Percentiles rank a stretch among this genome's conserved stretches.
Conservation (phyloP, 1,140 invertebrate genomes). For the Drosophila nannoptera region DNA sequence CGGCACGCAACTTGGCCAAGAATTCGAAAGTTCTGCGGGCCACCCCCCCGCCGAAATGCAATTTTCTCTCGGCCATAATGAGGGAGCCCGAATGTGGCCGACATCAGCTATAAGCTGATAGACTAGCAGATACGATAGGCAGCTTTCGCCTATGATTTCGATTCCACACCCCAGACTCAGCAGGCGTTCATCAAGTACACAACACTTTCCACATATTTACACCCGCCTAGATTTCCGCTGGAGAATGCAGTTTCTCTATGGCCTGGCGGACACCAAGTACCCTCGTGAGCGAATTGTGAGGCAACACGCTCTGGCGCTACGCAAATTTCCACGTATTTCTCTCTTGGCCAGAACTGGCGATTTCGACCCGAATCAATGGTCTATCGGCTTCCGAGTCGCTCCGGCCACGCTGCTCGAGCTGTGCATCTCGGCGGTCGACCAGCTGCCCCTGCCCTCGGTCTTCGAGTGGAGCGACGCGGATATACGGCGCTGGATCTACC, state of each 20-base stretch:
- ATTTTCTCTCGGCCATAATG: constrained; percentile 57
- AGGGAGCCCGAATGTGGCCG: constrained; percentile 65
- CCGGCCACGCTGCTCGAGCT: constrained; percentile 50
- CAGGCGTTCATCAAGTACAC: too few species aligned
- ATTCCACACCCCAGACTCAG: too few species aligned
- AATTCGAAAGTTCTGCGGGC: too few species aligned
- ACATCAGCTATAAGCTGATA: neutral
- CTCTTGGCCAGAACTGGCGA: too few species aligned
- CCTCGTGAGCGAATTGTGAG: neutral
- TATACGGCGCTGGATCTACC: constrained; percentile 50
- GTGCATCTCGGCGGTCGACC: constrained; percentile 47
- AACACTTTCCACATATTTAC: too few species aligned
- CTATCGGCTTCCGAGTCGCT: constrained; percentile 43
- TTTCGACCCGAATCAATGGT: constrained; percentile 55
- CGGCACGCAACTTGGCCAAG: constrained; percentile 53
- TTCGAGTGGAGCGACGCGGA: constrained; percentile 62
- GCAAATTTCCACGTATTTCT: too few species aligned
- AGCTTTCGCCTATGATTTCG: too few species aligned
- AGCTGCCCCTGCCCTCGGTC: constrained; percentile 45
- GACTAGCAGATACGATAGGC: neutral
- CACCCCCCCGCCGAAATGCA: constrained; percentile 27
- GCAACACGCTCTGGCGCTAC: neutral
- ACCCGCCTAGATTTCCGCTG: too few species aligned
- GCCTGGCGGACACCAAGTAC: constrained; percentile 65
- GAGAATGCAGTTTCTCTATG: constrained; percentile 59